Evolutionary conservation across 2,797 vertebrate genomes (phyloP).

Genomic region (Lepilemur septentrionalis): DNA sequence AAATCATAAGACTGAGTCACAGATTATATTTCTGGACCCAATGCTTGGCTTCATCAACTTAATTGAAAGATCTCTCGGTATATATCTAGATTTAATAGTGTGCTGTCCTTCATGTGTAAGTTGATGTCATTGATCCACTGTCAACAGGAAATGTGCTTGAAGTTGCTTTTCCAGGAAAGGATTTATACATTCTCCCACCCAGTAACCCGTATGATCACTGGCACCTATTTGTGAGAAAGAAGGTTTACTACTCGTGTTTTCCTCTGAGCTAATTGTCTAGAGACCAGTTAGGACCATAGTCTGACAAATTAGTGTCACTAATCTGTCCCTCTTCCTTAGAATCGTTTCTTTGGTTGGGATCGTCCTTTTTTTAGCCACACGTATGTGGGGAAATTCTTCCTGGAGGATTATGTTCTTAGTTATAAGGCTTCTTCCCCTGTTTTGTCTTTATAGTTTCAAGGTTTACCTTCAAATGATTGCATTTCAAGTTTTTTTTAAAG

Average conservation of each 20-base stretch:
- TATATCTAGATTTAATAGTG: neutral
- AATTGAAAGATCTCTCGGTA: neutral
- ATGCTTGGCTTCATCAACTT: neutral
- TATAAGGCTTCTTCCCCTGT: neutral
- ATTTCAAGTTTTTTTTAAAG: constrained; percentile 32
- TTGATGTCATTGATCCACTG: neutral
- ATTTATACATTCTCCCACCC: neutral
- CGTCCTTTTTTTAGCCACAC: neutral
- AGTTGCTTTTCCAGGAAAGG: constrained; percentile 14
- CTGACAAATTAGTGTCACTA: neutral
- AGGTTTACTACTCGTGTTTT: neutral
- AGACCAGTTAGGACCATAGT: neutral
- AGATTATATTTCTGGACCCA: constrained; percentile 10
- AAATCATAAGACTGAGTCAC: neutral
- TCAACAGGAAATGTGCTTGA: neutral
- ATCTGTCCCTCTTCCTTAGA: neutral
- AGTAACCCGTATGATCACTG: neutral
- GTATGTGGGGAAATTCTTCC: constrained; percentile 7
- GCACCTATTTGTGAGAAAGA: neutral
- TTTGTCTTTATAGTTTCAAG: constrained; percentile 31
- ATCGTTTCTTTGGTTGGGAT: neutral
- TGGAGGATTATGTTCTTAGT: constrained; percentile 4
- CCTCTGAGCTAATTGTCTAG: neutral
- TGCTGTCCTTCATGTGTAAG: neutral
- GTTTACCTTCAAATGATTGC: constrained; percentile 40